phyloP scores from a whole-genome alignment of 2,797 vertebrate species.

The Microchirus variegatus region DNA sequence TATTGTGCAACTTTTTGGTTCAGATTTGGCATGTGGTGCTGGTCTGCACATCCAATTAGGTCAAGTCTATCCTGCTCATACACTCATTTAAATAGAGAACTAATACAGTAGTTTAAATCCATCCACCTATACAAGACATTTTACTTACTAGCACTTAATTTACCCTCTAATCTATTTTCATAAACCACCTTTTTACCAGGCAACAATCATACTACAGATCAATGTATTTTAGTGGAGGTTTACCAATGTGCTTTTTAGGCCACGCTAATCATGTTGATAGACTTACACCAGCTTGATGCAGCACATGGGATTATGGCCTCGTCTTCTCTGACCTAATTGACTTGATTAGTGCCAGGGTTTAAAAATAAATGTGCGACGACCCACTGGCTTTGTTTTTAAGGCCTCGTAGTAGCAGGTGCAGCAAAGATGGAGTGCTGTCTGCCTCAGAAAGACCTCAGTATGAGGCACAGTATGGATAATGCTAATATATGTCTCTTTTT shows the following conservation, averaged over 20 bases:
- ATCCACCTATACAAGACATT: no score
- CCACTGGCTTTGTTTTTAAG: constrained; percentile 72
- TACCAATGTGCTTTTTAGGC: constrained; percentile 40
- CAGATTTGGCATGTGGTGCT: no score
- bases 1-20: no score
- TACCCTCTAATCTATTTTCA: background rate
- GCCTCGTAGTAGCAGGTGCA: constrained; percentile 37
- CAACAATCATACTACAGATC: constrained; percentile 33
- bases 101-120: no score
- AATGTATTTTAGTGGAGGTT: constrained; percentile 23
- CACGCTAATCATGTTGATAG: constrained; percentile 57
- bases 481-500: background rate
- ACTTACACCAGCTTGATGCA: constrained; percentile 47
- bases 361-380: constrained; percentile 79
- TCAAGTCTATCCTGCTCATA: no score
- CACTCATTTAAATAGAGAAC: no score
- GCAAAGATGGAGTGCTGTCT: constrained; percentile 13
- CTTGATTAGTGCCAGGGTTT: constrained; percentile 77
- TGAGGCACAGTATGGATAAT: background rate
- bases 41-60: no score
- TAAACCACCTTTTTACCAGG: constrained; percentile 17
- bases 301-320: constrained; percentile 67
- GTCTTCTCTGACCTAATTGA: constrained; percentile 80
- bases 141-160: background rate
- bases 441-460: constrained; percentile 20